A percentile compares a stretch with the other conserved stretches of the same genome.
Conservation (phyloP, 1,140 invertebrate species). For the Nasonia giraulti region DNA sequence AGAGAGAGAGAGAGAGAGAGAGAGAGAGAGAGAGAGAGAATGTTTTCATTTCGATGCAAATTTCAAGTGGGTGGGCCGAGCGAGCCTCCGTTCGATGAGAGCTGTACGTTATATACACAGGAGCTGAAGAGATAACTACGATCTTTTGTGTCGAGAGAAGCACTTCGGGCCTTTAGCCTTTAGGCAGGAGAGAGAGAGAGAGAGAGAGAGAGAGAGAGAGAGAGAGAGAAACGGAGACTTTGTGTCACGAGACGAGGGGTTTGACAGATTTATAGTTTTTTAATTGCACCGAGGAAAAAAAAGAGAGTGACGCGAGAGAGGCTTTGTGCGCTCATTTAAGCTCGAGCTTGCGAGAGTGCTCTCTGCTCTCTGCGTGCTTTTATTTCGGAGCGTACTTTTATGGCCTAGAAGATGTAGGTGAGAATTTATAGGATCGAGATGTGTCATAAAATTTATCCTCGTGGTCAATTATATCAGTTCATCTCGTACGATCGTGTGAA, state of each 20-base stretch:
- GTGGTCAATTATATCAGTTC: too few species aligned
- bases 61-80: conserved; percentile 42
- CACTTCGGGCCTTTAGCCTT: neutral
- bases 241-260: neutral
- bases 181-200: neutral
- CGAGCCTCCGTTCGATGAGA: neutral
- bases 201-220: neutral
- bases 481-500: too few species aligned
- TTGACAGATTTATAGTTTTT: conserved; percentile 19
- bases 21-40: conserved; percentile 48
- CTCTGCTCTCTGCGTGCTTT: neutral
- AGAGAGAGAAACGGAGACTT: too few species aligned
- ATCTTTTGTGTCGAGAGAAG: conserved; percentile 30
- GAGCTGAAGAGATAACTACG: neutral
- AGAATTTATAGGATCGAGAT: neutral
- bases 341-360: neutral
- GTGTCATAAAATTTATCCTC: too few species aligned
- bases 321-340: neutral
- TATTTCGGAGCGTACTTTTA: neutral
- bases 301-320: neutral
- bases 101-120: neutral
- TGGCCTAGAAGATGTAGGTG: neutral
- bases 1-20: conserved; percentile 48
- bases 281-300: neutral
- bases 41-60: conserved; percentile 70